phyloP scores from a whole-genome alignment of 2,113 vertebrate species.

The Sprattus sprattus region DNA sequence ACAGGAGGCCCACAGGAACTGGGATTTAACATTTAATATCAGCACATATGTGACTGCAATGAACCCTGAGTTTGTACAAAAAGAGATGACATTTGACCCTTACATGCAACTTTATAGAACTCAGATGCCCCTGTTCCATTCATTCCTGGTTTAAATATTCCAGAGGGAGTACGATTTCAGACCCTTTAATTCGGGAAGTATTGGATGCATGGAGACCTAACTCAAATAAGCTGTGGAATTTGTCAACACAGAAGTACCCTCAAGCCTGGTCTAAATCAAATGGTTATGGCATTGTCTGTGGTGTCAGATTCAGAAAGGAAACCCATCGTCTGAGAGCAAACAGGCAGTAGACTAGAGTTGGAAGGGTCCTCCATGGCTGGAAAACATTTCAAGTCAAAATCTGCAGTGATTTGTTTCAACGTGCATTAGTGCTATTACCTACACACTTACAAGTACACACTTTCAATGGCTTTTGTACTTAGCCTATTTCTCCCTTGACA shows the following conservation, averaged over 20 bases:
- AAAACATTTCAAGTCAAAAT: background rate
- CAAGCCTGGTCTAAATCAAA: conserved; percentile 50
- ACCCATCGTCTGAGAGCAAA: conserved; percentile 30
- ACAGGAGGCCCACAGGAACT: conserved; percentile 8
- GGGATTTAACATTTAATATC: conserved; percentile 17
- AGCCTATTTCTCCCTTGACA: background rate
- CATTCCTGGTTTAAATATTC: conserved; percentile 51
- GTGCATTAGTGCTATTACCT: background rate
- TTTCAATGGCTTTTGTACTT: background rate
- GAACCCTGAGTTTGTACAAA: conserved; percentile 16
- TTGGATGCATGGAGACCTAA: conserved; percentile 59
- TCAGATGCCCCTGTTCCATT: conserved; percentile 42
- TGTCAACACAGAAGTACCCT: conserved; percentile 52
- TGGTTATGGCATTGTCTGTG: conserved; percentile 43
- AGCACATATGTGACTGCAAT: background rate
- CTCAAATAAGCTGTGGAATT: conserved; percentile 63
- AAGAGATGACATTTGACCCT: background rate
- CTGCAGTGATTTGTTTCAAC: background rate
- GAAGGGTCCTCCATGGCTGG: background rate
- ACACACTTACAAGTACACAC: background rate
- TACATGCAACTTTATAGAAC: conserved; percentile 36
- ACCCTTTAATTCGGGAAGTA: conserved; percentile 53
- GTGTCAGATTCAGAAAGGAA: conserved; percentile 44
- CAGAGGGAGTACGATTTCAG: conserved; percentile 43
- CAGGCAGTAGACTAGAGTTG: background rate